Evolutionary conservation across 2,888 invertebrate genomes (phyloP).

Genomic region (Cephus nigrinus): DNA sequence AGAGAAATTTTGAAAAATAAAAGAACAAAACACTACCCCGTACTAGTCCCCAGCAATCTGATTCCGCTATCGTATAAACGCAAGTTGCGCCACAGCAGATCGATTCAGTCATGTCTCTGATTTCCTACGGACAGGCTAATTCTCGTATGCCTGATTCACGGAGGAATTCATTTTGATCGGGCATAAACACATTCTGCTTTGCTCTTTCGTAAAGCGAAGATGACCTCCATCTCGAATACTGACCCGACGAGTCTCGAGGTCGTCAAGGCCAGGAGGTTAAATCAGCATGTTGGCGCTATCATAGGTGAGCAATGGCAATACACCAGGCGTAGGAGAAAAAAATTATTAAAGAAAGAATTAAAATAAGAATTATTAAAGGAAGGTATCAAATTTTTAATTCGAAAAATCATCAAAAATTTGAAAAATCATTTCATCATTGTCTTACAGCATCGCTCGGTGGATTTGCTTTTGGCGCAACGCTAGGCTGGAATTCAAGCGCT

Average conservation of each 20-base stretch:
- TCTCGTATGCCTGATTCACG: neutral
- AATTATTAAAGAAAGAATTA: neutral
- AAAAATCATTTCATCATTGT: neutral
- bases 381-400: neutral
- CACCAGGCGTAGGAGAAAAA: neutral
- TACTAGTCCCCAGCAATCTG: neutral
- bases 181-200: neutral
- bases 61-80: neutral
- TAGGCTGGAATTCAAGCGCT: constrained; percentile 58
- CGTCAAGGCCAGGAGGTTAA: constrained; percentile 36
- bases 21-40: neutral
- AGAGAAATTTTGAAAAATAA: neutral
- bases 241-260: constrained; percentile 13
- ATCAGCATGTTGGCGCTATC: constrained; percentile 53
- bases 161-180: neutral
- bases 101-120: neutral
- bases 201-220: constrained; percentile 5
- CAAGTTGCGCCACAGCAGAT: neutral
- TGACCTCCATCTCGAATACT: constrained; percentile 29
- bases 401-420: neutral
- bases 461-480: constrained; percentile 52
- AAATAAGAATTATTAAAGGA: neutral
- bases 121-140: neutral
- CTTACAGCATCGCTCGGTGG: constrained; percentile 54
- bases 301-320: constrained; percentile 43